phyloP scores from a whole-genome alignment of 64 coral and sea anemone genomes.

The Porites australiensis region DNA sequence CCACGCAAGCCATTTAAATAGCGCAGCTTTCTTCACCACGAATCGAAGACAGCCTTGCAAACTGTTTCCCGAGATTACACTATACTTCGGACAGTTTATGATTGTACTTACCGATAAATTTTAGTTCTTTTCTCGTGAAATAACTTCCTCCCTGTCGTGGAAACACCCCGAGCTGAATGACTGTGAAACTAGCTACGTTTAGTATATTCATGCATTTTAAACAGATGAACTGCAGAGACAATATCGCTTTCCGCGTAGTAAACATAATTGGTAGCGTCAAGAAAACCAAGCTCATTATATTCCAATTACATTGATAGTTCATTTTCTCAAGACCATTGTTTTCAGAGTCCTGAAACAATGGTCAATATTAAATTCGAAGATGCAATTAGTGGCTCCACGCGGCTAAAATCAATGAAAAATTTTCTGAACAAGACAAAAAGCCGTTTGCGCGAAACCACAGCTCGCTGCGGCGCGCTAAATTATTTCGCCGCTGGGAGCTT shows the following conservation, averaged over 20 bases:
- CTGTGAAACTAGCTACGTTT: neutral
- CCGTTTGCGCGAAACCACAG: too few species aligned
- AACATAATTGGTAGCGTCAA: conserved; percentile 15
- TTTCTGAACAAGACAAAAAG: neutral
- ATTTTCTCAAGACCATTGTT: conserved; percentile 27
- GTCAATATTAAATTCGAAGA: conserved; percentile 2
- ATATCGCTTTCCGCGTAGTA: conserved; percentile 14
- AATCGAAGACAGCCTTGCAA: too few species aligned
- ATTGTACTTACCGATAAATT: neutral
- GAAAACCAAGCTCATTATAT: conserved; percentile 38
- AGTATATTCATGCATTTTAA: conserved; percentile 28
- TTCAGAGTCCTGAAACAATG: neutral
- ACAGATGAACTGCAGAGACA: neutral
- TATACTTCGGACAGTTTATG: too few species aligned
- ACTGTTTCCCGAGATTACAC: too few species aligned
- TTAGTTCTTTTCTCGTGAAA: conserved; percentile 8
- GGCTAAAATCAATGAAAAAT: neutral
- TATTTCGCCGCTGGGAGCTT: too few species aligned
- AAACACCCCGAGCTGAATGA: neutral
- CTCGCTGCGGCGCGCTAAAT: too few species aligned
- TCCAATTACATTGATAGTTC: conserved; percentile 35
- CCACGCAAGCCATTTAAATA: too few species aligned
- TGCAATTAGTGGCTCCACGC: neutral
- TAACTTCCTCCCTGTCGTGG: neutral
- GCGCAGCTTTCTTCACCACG: too few species aligned